These are phyloP conservation scores for Copidosoma aretas DNA, from an alignment of 2,888 invertebrate species.

Conservation along the genomic window DNA sequence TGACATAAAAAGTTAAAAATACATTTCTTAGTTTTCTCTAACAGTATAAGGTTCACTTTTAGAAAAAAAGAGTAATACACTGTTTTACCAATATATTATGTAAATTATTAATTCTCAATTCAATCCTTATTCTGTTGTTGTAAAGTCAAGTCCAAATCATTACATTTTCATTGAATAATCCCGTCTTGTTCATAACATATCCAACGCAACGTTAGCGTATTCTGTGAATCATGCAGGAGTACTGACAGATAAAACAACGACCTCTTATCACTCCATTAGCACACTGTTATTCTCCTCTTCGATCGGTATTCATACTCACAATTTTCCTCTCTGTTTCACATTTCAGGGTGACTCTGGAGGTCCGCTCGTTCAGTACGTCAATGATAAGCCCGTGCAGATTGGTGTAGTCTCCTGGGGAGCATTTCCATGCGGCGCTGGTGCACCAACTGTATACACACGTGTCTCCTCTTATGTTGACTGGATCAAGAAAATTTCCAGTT, in stretches of 20 bases:
- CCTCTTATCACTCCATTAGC: too few species aligned
- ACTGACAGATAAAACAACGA: not conserved
- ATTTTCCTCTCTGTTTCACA: not conserved
- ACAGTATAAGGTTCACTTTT: too few species aligned
- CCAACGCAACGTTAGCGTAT: not conserved
- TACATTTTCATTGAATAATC: too few species aligned
- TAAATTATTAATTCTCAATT: too few species aligned
- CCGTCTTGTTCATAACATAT: slow-evolving; percentile 36
- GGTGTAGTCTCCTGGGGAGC: slow-evolving; percentile 66
- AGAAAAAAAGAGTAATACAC: too few species aligned
- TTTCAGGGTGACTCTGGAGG: slow-evolving; percentile 68
- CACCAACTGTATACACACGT: slow-evolving; percentile 63
- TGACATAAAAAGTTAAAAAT: too few species aligned
- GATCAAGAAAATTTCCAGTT: slow-evolving; percentile 48
- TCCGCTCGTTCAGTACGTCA: slow-evolving; percentile 61
- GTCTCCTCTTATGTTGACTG: slow-evolving; percentile 61
- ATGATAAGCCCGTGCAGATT: slow-evolving; percentile 72
- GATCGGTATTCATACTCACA: not conserved
- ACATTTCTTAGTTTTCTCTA: too few species aligned
- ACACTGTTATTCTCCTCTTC: too few species aligned
- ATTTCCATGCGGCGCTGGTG: slow-evolving; percentile 61
- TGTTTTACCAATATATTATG: too few species aligned
- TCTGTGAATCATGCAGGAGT: too few species aligned
- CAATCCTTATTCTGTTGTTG: too few species aligned
- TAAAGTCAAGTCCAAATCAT: too few species aligned